Base-by-base conservation (phyloP, 2,888 invertebrate species). In the Catocala sponsa region DNA sequence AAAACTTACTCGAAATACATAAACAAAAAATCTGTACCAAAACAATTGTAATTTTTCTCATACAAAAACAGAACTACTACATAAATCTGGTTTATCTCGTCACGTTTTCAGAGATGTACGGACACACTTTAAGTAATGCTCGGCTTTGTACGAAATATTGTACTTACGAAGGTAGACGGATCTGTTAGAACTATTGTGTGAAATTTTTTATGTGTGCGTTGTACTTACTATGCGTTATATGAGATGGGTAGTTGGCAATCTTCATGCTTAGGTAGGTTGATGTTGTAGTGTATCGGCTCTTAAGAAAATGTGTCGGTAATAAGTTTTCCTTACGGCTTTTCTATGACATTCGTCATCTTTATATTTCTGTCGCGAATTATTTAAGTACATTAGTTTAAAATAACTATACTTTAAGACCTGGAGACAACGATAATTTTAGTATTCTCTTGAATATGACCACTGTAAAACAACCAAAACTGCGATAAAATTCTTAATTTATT, bases 101-200 rank as follows among this genome's bases (percentile, higher is more conserved):
- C 74, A 74, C 70, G 74, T 58, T 47, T 10, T 13, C 42, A 32
- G 35, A 66, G 72, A 66, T 58, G 66, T 59, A 64, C 49, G 62
- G 65, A 65, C 74, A 74, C 56, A 74, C 68, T 59, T 67, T 68
- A 70, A 80, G 72, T 80, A 76, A 78, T 78, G 79, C 64, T 63
- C 59, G 80, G 80, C 79, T 78, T 78, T 70, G 56, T 58, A 55
- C 66, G 68, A 79, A 72, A 77, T 70, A 78, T 78, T 69, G 68
- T 57, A 49, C 47, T 12, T 10, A 32, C 41, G 33, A 42, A 65
- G 60, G 64, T 65, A 59, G 38, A 52, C 15, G 55, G 64, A 41
- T 60, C 50, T 57, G 56, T 43, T 56, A 33, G 38, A 54, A 59
- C 48, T 56, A 59, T 49, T 43, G 55, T 32, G 56, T 15, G 13